A percentile compares a stretch with the other conserved stretches of the same genome.
These are phyloP conservation scores for Gymnosoma rotundatum DNA, from an alignment of 2,888 invertebrate species.

Conservation along the genomic window DNA sequence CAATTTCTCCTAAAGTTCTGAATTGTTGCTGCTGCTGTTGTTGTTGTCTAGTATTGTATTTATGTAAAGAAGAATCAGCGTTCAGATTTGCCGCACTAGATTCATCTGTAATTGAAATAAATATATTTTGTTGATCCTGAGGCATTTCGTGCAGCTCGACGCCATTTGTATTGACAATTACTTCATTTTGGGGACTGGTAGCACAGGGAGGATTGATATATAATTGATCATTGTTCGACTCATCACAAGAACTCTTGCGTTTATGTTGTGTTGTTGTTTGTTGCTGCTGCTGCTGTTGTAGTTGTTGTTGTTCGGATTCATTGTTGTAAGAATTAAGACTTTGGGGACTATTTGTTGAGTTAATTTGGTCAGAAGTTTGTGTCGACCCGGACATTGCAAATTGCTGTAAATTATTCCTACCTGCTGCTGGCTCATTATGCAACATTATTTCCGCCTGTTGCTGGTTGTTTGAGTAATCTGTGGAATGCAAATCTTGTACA, in stretches of 20 bases:
- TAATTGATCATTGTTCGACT: constrained; percentile 48
- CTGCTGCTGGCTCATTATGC: not conserved
- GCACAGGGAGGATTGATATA: constrained; percentile 57
- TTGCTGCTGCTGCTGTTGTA: constrained; percentile 37
- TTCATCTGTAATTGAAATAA: constrained; percentile 62
- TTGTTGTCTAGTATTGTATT: constrained; percentile 51
- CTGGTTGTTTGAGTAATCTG: constrained; percentile 23
- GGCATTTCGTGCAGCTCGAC: constrained; percentile 56
- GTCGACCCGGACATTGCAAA: not conserved
- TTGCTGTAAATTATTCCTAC: constrained; percentile 37
- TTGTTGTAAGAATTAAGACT: constrained; percentile 8
- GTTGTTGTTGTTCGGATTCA: constrained; percentile 44
- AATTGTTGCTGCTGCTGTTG: constrained; percentile 39
- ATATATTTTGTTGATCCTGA: constrained; percentile 59
- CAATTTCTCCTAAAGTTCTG: constrained; percentile 17
- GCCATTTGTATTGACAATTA: constrained; percentile 61
- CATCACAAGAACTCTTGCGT: constrained; percentile 42
- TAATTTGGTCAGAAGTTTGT: constrained; percentile 26
- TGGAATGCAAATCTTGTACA: constrained; percentile 4
- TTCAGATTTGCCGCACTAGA: not conserved
- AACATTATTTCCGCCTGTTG: not conserved
- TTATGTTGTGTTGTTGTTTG: constrained; percentile 25
- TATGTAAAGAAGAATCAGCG: constrained; percentile 22
- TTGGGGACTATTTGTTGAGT: constrained; percentile 14
- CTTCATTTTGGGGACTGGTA: constrained; percentile 61